A percentile compares a stretch with the other conserved stretches of the same genome.
phyloP scores from a whole-genome alignment of 2,888 invertebrate genomes.

The Calameuta idolon region DNA sequence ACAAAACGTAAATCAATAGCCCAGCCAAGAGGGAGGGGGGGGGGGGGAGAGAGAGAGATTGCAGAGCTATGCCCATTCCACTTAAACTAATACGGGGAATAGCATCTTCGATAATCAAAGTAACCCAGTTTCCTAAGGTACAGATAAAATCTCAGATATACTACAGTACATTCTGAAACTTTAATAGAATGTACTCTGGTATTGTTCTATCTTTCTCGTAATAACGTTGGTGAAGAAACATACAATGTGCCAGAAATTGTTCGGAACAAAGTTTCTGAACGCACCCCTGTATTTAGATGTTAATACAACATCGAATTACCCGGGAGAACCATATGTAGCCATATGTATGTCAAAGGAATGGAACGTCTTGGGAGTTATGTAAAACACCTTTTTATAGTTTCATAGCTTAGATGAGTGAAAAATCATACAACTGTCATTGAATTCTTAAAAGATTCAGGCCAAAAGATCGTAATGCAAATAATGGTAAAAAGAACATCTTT shows the following conservation, averaged over 20 bases:
- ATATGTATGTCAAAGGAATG: background rate
- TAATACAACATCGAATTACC: background rate
- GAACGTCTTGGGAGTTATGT: background rate
- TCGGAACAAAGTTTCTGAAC: too few relatives aligned
- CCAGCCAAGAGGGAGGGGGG: background rate
- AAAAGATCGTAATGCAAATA: background rate
- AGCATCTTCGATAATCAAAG: background rate
- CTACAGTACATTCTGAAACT: too few relatives aligned
- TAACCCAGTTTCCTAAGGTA: background rate
- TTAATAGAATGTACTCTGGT: too few relatives aligned
- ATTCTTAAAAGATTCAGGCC: background rate
- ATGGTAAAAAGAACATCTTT: background rate
- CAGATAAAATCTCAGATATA: background rate
- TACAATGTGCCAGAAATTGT: too few relatives aligned
- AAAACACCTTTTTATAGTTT: background rate
- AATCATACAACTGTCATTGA: background rate
- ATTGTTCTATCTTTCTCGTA: too few relatives aligned
- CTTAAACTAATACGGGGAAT: background rate
- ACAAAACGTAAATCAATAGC: constrained; percentile 21
- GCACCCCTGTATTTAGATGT: background rate
- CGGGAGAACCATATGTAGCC: background rate
- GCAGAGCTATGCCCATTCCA: constrained; percentile 15
- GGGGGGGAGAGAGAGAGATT: constrained; percentile 8
- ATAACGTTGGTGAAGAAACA: too few relatives aligned
- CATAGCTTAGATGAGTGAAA: background rate